Percentiles rank a stretch among this genome's conserved stretches.
phyloP scores from a whole-genome alignment of 2,888 invertebrate genomes.

The Ectemnius lituratus region DNA sequence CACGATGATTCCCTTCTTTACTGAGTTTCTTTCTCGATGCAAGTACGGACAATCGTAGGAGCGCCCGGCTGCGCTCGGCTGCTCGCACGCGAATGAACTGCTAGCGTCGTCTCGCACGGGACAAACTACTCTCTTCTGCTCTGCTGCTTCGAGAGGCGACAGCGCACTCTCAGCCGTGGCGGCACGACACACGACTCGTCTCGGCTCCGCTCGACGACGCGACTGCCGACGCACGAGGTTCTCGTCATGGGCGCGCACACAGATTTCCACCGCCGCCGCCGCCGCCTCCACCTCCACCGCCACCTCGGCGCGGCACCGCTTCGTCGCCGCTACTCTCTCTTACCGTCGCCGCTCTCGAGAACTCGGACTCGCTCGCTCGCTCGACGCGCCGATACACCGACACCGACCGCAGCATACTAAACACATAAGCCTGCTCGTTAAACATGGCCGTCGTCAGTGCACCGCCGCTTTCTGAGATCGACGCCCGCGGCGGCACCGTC shows the following conservation, averaged over 20 bases:
- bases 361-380: slow-evolving; percentile 19
- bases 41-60: too few species aligned
- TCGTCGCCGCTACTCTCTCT: slow-evolving; percentile 46
- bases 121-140: slow-evolving; percentile 34
- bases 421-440: slow-evolving; percentile 68
- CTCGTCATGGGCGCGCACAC: slow-evolving; percentile 63
- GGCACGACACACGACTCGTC: slow-evolving; percentile 43
- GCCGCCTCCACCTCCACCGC: slow-evolving; percentile 40
- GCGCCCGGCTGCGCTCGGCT: neutral
- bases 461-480: neutral
- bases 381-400: slow-evolving; percentile 65
- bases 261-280: slow-evolving; percentile 53
- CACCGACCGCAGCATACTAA: slow-evolving; percentile 70
- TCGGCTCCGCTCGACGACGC: slow-evolving; percentile 59
- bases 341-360: slow-evolving; percentile 33
- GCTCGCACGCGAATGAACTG: slow-evolving; percentile 39
- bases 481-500: slow-evolving; percentile 45
- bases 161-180: slow-evolving; percentile 26
- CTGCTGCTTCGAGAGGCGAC: slow-evolving; percentile 41
- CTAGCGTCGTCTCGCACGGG: slow-evolving; percentile 36
- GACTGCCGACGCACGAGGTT: slow-evolving; percentile 67
- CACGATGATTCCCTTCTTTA: slow-evolving; percentile 6
- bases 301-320: slow-evolving; percentile 13
- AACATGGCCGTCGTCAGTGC: slow-evolving; percentile 66
- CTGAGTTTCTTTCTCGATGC: slow-evolving; percentile 10